Conservation (phyloP, 1,140 invertebrate genomes). For the Diprion similis region DNA sequence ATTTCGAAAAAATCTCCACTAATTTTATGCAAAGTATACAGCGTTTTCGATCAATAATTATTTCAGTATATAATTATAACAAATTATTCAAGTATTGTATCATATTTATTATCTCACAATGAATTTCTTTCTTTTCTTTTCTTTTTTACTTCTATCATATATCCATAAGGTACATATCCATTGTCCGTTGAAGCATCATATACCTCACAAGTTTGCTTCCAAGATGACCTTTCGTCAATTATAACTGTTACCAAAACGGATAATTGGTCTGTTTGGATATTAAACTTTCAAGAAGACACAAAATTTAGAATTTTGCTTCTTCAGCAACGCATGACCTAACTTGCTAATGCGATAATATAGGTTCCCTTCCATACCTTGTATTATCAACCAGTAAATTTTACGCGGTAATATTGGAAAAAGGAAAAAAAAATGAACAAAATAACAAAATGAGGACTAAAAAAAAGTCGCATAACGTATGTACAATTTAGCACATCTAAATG, state of each 20-base stretch:
- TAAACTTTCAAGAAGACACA: too few relatives aligned
- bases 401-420: not conserved
- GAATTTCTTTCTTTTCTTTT: conserved; percentile 8
- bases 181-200: too few relatives aligned
- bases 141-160: conserved; percentile 5
- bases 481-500: conserved; percentile 23
- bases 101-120: not conserved
- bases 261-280: too few relatives aligned
- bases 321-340: not conserved
- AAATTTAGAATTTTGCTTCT: too few relatives aligned
- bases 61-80: conserved; percentile 13
- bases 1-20: conserved; percentile 78
- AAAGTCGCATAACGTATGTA: conserved; percentile 34
- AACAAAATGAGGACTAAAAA: not conserved
- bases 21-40: conserved; percentile 91
- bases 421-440: not conserved
- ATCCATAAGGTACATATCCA: not conserved
- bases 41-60: conserved; percentile 64
- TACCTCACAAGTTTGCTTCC: too few relatives aligned
- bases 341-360: not conserved
- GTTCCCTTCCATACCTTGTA: not conserved
- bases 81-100: conserved; percentile 16
- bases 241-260: too few relatives aligned
- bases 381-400: not conserved
- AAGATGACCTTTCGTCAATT: too few relatives aligned